Evolutionary conservation across 2,113 vertebrate species (phyloP).

Genomic region (Trematocara macrostoma): DNA sequence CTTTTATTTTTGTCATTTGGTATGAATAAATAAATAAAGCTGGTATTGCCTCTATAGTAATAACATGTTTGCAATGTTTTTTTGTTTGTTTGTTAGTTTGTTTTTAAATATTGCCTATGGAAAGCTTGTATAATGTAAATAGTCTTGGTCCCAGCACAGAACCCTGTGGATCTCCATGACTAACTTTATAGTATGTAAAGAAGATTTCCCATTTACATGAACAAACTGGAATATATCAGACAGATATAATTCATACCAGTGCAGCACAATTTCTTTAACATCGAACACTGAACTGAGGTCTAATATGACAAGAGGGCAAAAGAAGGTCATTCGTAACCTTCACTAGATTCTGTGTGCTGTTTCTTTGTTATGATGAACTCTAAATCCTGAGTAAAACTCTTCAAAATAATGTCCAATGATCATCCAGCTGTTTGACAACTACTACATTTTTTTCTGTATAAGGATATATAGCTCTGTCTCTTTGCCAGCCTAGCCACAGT

Average conservation of each 20-base stretch:
- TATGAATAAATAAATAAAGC: not conserved
- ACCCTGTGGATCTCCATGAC: not conserved
- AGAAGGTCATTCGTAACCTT: not conserved
- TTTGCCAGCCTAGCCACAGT: not conserved
- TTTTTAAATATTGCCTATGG: not conserved
- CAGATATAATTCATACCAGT: not conserved
- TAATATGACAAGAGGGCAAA: not conserved
- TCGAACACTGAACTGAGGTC: not conserved
- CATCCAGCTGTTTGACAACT: not conserved
- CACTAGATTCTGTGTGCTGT: not conserved
- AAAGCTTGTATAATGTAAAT: not conserved
- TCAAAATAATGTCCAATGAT: not conserved
- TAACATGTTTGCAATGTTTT: not conserved
- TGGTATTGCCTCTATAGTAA: not conserved
- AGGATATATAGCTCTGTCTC: not conserved
- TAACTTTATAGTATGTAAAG: not conserved
- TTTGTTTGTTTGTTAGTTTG: not conserved
- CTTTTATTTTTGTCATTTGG: not conserved
- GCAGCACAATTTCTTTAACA: not conserved
- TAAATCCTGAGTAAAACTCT: not conserved
- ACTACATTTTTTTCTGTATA: accelerated
- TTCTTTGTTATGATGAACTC: not conserved
- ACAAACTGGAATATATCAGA: not conserved
- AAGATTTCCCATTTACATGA: not conserved
- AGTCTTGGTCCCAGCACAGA: not conserved